phyloP scores from a whole-genome alignment of 2,113 vertebrate species.

The Condylura cristata region DNA sequence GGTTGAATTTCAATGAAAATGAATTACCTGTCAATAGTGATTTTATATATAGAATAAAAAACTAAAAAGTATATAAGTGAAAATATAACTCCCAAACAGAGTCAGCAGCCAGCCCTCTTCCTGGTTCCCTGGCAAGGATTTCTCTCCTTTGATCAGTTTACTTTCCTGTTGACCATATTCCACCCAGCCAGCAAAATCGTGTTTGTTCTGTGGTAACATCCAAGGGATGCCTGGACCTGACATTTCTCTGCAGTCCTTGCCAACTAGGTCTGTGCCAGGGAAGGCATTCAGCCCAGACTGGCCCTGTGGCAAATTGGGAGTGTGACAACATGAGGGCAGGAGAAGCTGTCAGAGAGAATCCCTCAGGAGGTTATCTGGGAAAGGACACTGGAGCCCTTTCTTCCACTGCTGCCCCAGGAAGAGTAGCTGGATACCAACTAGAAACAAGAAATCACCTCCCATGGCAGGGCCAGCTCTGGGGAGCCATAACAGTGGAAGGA shows the following conservation, averaged over 20 bases:
- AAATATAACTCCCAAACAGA: neutral
- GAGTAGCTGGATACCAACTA: neutral
- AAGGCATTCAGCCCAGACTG: neutral
- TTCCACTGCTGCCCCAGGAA: neutral
- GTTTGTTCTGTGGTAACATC: neutral
- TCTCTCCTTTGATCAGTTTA: neutral
- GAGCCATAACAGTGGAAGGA: neutral
- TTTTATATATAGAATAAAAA: neutral
- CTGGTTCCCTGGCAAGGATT: neutral
- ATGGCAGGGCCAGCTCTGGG: neutral
- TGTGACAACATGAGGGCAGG: neutral
- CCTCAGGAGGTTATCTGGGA: fast-evolving
- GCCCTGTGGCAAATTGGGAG: neutral
- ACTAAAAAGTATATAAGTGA: neutral
- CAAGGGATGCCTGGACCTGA: neutral
- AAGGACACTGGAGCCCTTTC: neutral
- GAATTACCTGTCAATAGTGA: neutral
- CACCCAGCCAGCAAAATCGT: neutral
- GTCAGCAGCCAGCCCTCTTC: neutral
- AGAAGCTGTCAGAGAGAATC: neutral
- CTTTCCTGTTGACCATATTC: constrained; percentile 32
- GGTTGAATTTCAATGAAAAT: neutral
- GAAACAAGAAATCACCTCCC: neutral
- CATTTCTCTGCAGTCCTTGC: constrained; percentile 32
- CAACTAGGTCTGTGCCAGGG: constrained; percentile 46